Percentiles rank a stretch among this genome's conserved stretches.
Conservation (phyloP, 2,888 invertebrate species). For the Odontothrips loti region DNA sequence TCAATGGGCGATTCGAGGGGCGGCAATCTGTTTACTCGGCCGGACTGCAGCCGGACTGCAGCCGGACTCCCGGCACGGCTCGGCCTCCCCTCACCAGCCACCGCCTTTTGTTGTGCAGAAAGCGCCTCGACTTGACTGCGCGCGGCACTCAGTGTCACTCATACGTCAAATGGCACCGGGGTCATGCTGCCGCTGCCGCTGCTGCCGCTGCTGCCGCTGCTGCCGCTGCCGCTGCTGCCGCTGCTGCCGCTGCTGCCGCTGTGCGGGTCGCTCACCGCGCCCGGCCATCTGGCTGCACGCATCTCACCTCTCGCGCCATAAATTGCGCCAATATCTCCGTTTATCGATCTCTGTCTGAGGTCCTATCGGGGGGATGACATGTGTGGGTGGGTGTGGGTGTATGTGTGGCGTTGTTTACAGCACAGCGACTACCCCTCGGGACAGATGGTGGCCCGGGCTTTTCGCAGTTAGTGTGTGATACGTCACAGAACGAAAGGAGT, state of each 20-base stretch:
- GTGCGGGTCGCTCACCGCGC: background rate
- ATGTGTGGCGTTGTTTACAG: background rate
- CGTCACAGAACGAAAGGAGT: no score
- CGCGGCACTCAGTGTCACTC: background rate
- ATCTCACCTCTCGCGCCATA: conserved; percentile 5
- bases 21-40: background rate
- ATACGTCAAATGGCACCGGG: background rate
- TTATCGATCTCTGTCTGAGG: background rate
- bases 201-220: background rate
- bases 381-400: background rate
- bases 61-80: no score
- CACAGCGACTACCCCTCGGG: background rate
- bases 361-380: background rate
- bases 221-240: background rate
- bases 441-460: background rate
- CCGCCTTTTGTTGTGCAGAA: background rate
- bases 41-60: background rate
- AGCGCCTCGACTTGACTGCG: background rate
- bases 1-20: background rate
- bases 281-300: background rate
- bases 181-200: background rate
- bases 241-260: background rate
- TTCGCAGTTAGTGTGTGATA: background rate
- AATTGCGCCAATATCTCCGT: conserved; percentile 17
- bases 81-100: background rate